Base-by-base conservation (phyloP, 2,797 vertebrate genomes). In the Taenioides sp. region DNA sequence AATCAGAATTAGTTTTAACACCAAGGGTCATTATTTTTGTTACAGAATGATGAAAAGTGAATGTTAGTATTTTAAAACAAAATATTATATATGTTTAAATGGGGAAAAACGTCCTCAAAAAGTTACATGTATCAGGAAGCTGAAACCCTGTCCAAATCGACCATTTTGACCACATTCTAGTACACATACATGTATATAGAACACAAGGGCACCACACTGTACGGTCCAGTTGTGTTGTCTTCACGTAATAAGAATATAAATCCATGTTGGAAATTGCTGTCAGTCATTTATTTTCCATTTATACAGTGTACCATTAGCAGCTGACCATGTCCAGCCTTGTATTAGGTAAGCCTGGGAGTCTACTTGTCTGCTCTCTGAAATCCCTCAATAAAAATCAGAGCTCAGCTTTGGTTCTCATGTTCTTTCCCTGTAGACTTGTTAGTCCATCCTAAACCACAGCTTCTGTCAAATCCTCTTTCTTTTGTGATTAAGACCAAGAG, bases 401-500 rank as follows among this genome's bases (percentile, higher is more conserved):
- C 37, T 63, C 61, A 63, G 61, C 34, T 43, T 22, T 5, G 14
- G 18, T 43, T 22, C 34, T 40, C 61, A 63, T 43, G 37, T 63
- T 63, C 61, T 40, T 14, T 63, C 61, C 61, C 61, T 40, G 61
- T 40, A 40, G 37, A 54, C 27, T 52, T 67, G 43, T 66, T 66
- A 49, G 40, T 52, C 31, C 31, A 64, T 22, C 20, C 34, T 20
- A 64, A n/a, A 43, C 28, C 62, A 28, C 61, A 63, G 20, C 61
- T 61, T 20, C 61, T 40, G 20, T 43, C 61, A 43, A 63, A 43
- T 63, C 37, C 20, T 63, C 60, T 31, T 37, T 62, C 27, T 12
- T 20, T 31, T 31, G 16, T 60, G 27, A 60, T 60, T 31, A 60
- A 60, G 59, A 60, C 28, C 59, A 20, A 31, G 27, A 28, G 28